These are phyloP conservation scores for Chamaetylas fuelleborni DNA, from an alignment of 2,113 vertebrate genomes.

Conservation along the genomic window DNA sequence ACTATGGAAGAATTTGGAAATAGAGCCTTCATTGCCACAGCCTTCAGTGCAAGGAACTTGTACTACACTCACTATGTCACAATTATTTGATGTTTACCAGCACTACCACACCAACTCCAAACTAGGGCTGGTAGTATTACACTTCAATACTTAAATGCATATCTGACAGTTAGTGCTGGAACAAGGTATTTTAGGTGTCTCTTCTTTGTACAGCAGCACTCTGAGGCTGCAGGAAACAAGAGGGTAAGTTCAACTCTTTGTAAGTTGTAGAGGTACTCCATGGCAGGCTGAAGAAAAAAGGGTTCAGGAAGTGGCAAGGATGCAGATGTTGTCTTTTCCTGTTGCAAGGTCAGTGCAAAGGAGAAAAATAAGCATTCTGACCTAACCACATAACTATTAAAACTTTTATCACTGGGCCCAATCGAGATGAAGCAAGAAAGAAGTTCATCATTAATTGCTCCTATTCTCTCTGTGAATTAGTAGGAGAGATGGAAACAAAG, in stretches of 20 bases:
- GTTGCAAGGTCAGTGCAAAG: not conserved
- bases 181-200: not conserved
- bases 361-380: not conserved
- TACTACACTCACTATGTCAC: not conserved
- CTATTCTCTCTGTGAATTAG: not conserved
- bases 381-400: rapidly evolving
- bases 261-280: not conserved
- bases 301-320: not conserved
- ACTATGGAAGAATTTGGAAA: not conserved
- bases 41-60: not conserved
- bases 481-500: not conserved
- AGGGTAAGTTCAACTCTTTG: not conserved
- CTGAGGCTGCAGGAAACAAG: not conserved
- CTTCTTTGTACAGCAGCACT: not conserved
- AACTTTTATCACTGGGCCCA: not conserved
- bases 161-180: not conserved
- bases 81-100: not conserved
- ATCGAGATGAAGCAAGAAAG: not conserved
- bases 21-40: not conserved
- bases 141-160: not conserved
- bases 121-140: not conserved
- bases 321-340: not conserved
- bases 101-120: not conserved
- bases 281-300: not conserved
- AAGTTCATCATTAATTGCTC: not conserved